Evolutionary conservation across 2,113 vertebrate species (phyloP), one percentile per base, ranked within the genome.

Genomic region (Cololabis saira): DNA sequence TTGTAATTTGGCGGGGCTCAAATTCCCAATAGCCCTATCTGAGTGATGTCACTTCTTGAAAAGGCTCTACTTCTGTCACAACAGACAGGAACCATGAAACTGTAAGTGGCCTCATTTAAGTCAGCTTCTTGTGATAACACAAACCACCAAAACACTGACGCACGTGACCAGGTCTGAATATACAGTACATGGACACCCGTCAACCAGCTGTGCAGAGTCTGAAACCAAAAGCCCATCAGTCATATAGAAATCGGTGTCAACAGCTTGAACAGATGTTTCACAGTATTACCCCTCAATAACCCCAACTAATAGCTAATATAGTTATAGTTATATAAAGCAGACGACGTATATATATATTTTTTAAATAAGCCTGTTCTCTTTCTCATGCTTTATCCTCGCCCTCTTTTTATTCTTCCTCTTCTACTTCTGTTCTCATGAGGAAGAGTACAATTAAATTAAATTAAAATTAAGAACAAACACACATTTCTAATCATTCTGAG

Each of bases 31-130:
- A 21, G 40, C 48, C 21, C 11, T n/a, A 12, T 22, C n/a, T 10
- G 11, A 60, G 60, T 51, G 65, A 18, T 64, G 60, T 60, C 17
- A n/a, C 37, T 56, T 62, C 0, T 24, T 41, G n/a, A 73, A 54
- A 64, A 44, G 16, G 4, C 41, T 59, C 13, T 30, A 21, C 27
- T 45, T 30, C 61, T 21, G 22, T 27, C 44, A 37, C 10, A 62
- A 13, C 47, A 44, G 2, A 51, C 47, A 47, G 16, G 8, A 73
- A 18, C 42, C 62, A 16, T 53, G 30, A 74, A 77, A 77, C 74
- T 56, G 44, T 17, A 40, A n/a, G 24, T 18, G 50, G 44, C 52
- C 60, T 33, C 18, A 54, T 47, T 74, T 76, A 21, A 57, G 21
- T 56, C 4, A 37, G 47, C 21, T 13, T 52, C 53, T 37, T 16